Base-by-base conservation (phyloP, 2,797 vertebrate genomes). In the Enteromius trimaculatus region DNA sequence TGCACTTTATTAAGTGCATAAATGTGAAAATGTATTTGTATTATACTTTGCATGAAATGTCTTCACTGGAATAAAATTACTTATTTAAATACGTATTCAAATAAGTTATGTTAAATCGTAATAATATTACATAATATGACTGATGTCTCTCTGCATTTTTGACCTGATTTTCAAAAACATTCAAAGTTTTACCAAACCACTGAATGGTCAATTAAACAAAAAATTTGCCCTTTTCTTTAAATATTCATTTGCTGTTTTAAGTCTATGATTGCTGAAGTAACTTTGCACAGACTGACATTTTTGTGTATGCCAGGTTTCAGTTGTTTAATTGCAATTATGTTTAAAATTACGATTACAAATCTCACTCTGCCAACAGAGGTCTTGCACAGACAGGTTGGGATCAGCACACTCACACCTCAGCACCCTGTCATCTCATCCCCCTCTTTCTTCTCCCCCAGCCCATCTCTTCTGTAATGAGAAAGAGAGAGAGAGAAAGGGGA, bases 391-490 rank as follows among this genome's bases (percentile, higher is more conserved):
- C 31, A 53, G 16, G 6, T 49, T 75, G 44, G 16, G 34, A 16
- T 49, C 0, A 13, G 64, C 62, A 79, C 21, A 4, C 26, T 55
- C 60, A 76, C 71, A 55, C 47, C 60, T 66, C 71, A 29, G n/a
- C 58, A 81, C 70, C 21, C 29, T 21, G 10, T 82, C 62, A 29
- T 69, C 42, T 69, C 26, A 86, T 85, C 16, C 17, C 68, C 68
- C 88, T 88, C 81, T 87, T 55, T 86, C 86, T 84, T 81, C 60
- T 86, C 82, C 88, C 86, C 85, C 70, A 64, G 68, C 82, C 72
- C 75, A 16, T 70, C 87, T 85, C 68, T 60, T 74, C 84, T 85
- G 77, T 89, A 90, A 91, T 90, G 88, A 85, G 82, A 11, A 42
- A 8, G 42, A 42, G 42, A 42, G 9, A 42, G 8, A 37, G 37